phyloP scores from a whole-genome alignment of 1,140 invertebrate species.

The Phocides pigmalion region DNA sequence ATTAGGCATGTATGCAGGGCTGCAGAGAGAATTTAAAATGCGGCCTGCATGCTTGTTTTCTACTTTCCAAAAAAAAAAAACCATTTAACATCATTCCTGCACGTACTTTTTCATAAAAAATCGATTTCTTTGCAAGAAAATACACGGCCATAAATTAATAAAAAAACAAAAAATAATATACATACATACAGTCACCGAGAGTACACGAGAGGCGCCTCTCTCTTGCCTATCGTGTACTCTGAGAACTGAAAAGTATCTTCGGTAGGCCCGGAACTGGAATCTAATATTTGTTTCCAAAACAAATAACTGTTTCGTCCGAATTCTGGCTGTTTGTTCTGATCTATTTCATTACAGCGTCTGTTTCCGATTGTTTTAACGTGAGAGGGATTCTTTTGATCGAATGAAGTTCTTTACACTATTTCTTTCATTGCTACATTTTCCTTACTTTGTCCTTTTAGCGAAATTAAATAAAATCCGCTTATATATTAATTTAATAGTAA shows the following conservation, averaged over 20 bases:
- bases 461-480: background rate
- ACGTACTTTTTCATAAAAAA: no score
- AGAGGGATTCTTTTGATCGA: constrained; percentile 1
- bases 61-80: no score
- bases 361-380: background rate
- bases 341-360: constrained; percentile 5
- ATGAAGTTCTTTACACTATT: background rate
- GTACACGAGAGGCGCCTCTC: no score
- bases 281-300: constrained; percentile 6
- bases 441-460: background rate
- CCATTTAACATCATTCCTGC: no score
- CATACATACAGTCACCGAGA: no score
- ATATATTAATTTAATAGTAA: no score
- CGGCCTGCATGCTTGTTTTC: no score
- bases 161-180: background rate
- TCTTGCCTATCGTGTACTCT: background rate
- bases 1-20: no score
- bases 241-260: background rate
- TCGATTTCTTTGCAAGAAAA: no score
- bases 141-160: no score
- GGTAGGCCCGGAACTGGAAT: background rate
- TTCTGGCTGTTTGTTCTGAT: constrained; percentile 3
- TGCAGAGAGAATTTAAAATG: no score
- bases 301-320: constrained; percentile 8
- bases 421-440: background rate